Base-by-base conservation (phyloP, 2,797 vertebrate genomes). In the Acipenser ruthenus region DNA sequence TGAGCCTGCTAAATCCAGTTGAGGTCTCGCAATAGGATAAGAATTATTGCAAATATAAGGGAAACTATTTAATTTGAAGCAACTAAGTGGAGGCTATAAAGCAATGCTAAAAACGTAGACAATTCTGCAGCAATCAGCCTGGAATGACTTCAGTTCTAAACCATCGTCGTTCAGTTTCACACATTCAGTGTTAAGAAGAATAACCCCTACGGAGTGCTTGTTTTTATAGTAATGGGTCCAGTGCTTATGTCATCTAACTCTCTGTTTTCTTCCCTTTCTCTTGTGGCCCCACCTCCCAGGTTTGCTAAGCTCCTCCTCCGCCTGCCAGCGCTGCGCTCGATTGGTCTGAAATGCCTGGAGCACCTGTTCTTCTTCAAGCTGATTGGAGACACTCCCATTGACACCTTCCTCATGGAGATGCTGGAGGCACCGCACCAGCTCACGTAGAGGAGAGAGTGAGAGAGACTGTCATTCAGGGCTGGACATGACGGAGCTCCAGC, bases 331-430 rank as follows among this genome's bases (percentile, higher is more conserved):
- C 88, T 95, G 70, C 90, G 94, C 70, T 96, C 94, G 74, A 93
- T 96, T 2, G 93, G 94, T 70, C 87, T 96, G 4, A 96, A 96
- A 80, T 96, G 94, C 80, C 84, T 96, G 79, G 94, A 96, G 85
- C 94, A 96, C 80, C 90, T 96, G 76, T 96, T 95, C 85, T 96
- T 96, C 85, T 96, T 96, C 78, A 96, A 96, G 82, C 91, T 96
- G 74, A 96, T 96, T 4, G 94, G 94, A 0, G 94, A 96, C 84
- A 96, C 94, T 49, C 94, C 94, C 71, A 96, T 96, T 1, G 94
- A 96, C 87, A 96, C 93, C 76, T 95, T 95, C 81, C 89, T 96
- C 71, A 95, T 95, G 94, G 94, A 96, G 85, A 95, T 96, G 94
- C 88, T 94, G 0, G 93, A 94, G 83, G 93, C 93, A 5, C 93